Base-by-base conservation (phyloP, 1,140 invertebrate genomes). In the Calycopis cecrops region DNA sequence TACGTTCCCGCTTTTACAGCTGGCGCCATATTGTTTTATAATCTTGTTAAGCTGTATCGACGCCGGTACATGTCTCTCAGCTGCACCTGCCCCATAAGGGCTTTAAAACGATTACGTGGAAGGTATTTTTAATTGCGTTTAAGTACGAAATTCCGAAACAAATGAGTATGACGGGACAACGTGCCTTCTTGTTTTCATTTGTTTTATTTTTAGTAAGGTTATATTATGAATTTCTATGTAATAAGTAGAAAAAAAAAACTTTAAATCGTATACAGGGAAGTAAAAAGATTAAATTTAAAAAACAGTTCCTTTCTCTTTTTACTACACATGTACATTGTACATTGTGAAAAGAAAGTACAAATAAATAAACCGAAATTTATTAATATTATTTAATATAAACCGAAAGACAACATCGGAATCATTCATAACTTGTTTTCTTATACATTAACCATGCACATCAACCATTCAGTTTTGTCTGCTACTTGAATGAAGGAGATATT, bases 21-120 rank as follows among this genome's bases (percentile, higher is more conserved):
- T 34, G 69, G 61, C 69, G 60, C 65, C 67, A 71, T 74, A 77
- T 69, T 74, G 69, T 70, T 67, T 77, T 77, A 77, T 77, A 76
- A 71, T 73, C 63, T 66, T 71, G 69, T 75, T 75, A 77, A 65
- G 57, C 12, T 48, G 44, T 54, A 55, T 40, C 16, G 44, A 42
- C 12, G 10, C 18, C 17, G 35, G 17, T n/a, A 33, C 17, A 38
- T 35, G 35, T 65, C 40, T 40, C 50, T 17, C 21, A 28, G 21
- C 6, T 63, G 64, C 77, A 80, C 75, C 77, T 80, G 77, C 70
- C 53, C 58, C 57, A 64, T 63, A 62, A 35, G 52, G 59, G 52
- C 55, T 49, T 70, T 59, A 67, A 68, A 67, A 62, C 52, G 28
- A n/a, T 38, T 51, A 56, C 50, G 48, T 56, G 48, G 48, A 52